Conservation (phyloP, 2,113 vertebrate species). For the Hemichromis elongatus region DNA sequence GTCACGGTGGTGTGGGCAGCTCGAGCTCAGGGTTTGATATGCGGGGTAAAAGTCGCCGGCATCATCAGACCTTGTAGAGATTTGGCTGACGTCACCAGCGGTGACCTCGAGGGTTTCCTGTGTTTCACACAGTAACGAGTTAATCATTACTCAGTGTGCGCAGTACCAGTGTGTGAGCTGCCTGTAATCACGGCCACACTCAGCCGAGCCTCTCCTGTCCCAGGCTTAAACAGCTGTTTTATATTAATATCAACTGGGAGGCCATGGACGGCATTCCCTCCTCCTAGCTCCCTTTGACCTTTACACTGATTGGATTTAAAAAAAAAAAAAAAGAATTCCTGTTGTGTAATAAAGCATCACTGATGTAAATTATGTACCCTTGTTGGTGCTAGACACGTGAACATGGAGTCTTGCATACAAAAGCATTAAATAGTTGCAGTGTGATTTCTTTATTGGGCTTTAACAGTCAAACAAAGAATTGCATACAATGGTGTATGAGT, state of each 20-base stretch:
- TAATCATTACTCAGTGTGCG: neutral
- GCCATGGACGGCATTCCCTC: neutral
- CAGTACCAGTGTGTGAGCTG: neutral
- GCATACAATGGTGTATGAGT: neutral
- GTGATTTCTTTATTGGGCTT: neutral
- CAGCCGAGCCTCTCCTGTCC: constrained; percentile 17
- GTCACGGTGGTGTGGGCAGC: neutral
- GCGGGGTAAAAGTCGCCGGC: constrained; percentile 34
- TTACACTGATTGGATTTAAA: neutral
- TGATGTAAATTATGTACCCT: neutral
- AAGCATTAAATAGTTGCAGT: neutral
- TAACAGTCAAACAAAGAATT: neutral
- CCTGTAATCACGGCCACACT: neutral
- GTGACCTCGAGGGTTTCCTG: constrained; percentile 75
- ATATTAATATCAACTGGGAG: constrained; percentile 40
- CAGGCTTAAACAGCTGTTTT: constrained; percentile 42
- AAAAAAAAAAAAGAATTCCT: too few species aligned
- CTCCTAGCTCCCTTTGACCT: constrained; percentile 19
- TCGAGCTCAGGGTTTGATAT: neutral
- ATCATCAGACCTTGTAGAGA: constrained; percentile 5
- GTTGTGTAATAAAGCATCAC: neutral
- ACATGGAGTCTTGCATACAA: neutral
- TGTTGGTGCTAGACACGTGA: neutral
- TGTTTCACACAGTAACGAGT: neutral
- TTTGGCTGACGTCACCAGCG: constrained; percentile 83